Evolutionary conservation across 2,888 invertebrate species (phyloP).

Genomic region (Rhagonycha lutea): DNA sequence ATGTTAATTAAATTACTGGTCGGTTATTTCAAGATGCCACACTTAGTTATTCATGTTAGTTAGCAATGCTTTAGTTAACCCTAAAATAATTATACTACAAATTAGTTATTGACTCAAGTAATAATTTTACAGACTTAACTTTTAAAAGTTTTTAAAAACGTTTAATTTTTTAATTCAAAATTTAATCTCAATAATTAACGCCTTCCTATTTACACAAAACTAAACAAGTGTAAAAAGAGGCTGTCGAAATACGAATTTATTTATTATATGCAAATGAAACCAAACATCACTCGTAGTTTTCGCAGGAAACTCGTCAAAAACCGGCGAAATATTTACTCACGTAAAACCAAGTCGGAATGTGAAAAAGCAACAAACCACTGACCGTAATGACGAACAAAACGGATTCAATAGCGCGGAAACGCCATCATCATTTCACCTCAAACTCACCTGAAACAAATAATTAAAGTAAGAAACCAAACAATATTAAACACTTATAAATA

Average conservation of each 20-base stretch:
- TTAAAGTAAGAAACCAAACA: background rate
- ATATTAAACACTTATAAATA: background rate
- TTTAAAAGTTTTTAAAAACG: background rate
- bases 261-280: constrained; percentile 16
- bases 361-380: constrained; percentile 29
- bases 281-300: background rate
- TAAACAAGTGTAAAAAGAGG: constrained; percentile 17
- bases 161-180: background rate
- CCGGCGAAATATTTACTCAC: constrained; percentile 5
- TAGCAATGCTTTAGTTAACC: background rate
- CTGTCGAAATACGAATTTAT: constrained; percentile 9
- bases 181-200: background rate
- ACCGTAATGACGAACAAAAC: constrained; percentile 26
- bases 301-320: background rate
- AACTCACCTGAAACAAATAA: constrained; percentile 24
- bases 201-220: constrained; percentile 5
- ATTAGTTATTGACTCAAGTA: background rate
- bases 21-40: background rate
- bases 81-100: background rate
- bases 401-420: constrained; percentile 16
- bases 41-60: background rate
- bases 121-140: background rate
- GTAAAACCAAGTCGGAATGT: constrained; percentile 7
- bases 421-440: constrained; percentile 14
- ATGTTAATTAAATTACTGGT: background rate